Conservation (phyloP, 1,140 invertebrate species). For the Anastrepha obliqua region DNA sequence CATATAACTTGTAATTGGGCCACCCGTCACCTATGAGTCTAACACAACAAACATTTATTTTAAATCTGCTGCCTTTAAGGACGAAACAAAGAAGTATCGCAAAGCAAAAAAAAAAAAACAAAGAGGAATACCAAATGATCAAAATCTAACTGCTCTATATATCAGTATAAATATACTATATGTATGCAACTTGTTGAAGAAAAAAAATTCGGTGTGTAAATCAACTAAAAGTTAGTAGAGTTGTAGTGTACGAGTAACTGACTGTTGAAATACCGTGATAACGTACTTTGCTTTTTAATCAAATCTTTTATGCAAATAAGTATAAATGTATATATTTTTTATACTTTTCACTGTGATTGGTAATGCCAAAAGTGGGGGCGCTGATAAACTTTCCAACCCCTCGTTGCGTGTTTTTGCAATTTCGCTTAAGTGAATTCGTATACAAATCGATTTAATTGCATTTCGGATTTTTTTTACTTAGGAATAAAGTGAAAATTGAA, state of each 20-base stretch:
- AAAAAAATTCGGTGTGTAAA: constrained; percentile 13
- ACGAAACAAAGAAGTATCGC: too few relatives aligned
- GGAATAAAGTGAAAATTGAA: constrained; percentile 24
- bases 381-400: background rate
- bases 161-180: constrained; percentile 1
- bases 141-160: constrained; percentile 19
- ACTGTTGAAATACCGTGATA: background rate
- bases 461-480: constrained; percentile 14
- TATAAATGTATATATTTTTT: background rate
- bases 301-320: constrained; percentile 33
- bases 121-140: background rate
- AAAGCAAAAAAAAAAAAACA: constrained; percentile 25
- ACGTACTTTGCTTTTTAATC: constrained; percentile 46
- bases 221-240: constrained; percentile 40
- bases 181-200: constrained; percentile 34
- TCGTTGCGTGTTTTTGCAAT: background rate
- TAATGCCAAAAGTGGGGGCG: background rate
- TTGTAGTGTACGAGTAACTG: background rate
- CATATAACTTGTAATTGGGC: too few relatives aligned
- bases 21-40: too few relatives aligned
- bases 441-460: constrained; percentile 31
- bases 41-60: too few relatives aligned
- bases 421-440: background rate
- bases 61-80: too few relatives aligned
- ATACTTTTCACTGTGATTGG: background rate